Percentiles rank a stretch among this genome's conserved stretches.
Conservation (phyloP, 2,888 invertebrate species). For the Eudemis profundana region DNA sequence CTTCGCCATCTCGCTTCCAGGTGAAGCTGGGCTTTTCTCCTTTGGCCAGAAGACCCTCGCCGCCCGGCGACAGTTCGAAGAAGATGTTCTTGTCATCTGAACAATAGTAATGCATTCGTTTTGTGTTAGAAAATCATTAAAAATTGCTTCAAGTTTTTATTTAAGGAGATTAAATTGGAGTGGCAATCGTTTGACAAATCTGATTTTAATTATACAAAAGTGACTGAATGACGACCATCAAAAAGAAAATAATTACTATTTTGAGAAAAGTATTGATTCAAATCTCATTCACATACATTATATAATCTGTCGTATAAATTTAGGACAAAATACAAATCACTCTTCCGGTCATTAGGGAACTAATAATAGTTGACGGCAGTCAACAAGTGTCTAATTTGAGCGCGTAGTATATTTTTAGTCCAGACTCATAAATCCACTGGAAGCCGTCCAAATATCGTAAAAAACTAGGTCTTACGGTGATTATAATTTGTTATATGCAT, state of each 20-base stretch:
- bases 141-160: no score
- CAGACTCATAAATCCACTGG: conserved; percentile 70
- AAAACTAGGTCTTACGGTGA: conserved; percentile 40
- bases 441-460: conserved; percentile 62
- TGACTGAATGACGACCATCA: no score
- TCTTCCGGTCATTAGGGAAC: conserved; percentile 20
- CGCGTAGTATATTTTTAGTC: conserved; percentile 57
- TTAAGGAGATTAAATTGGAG: no score
- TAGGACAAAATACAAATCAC: conserved; percentile 7
- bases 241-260: no score
- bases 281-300: background rate
- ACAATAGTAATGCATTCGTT: conserved; percentile 3
- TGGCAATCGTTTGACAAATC: no score
- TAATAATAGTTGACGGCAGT: conserved; percentile 47
- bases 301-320: conserved; percentile 7
- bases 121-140: no score
- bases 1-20: conserved; percentile 94
- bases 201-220: no score
- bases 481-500: conserved; percentile 32
- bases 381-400: conserved; percentile 59
- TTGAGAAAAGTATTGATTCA: no score
- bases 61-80: conserved; percentile 89
- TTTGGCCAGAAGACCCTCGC: conserved; percentile 87
- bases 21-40: conserved; percentile 92
- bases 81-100: conserved; percentile 93